Base-by-base conservation (phyloP, 2,113 vertebrate genomes). In the Felis catus region DNA sequence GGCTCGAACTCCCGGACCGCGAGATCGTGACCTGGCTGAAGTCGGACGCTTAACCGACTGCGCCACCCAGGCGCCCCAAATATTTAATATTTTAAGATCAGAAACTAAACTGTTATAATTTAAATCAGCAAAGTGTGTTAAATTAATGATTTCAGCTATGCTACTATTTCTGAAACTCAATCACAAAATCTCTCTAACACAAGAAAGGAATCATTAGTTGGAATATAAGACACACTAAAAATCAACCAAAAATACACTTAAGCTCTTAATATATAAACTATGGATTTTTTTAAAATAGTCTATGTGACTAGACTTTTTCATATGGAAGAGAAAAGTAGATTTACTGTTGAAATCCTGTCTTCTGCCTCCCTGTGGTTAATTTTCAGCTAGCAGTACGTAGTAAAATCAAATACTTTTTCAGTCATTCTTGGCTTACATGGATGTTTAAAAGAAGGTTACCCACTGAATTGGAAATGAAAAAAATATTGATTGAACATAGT, bases 381-480 rank as follows among this genome's bases (percentile, higher is more conserved):
- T 95, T 97, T 95, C 58, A 92, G 88, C 92, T 95, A 92, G 66
- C 80, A 95, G 92, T 90, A 70, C 89, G 94, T 95, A 76, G 88
- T 80, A 96, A 94, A 96, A 96, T 85, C 90, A 95, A 97, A 94
- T 12, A 29, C 65, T 63, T 91, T 80, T 91, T 84, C 39, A 92
- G 55, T 87, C 41, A 87, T 91, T 86, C 39, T 90, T 93, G 63
- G 48, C 16, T 96, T 81, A 65, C 45, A 73, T 68, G 80, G 84
- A 61, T 93, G 36, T 88, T 96, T 92, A 92, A 94, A 96, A 95
- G 85, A 94, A 94, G 74, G 39, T 76, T 96, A 55, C 92, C 95
- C 0, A 1, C 96, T 89, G 97, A 96, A 97, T n/a, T 97, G 94
- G 58, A 88, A 97, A 97, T 94, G 94, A 94, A 96, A 95, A 97